Percentiles rank a stretch among this genome's conserved stretches.
Evolutionary conservation across 2,797 vertebrate genomes (phyloP).

Genomic region (Oreochromis mossambicus): DNA sequence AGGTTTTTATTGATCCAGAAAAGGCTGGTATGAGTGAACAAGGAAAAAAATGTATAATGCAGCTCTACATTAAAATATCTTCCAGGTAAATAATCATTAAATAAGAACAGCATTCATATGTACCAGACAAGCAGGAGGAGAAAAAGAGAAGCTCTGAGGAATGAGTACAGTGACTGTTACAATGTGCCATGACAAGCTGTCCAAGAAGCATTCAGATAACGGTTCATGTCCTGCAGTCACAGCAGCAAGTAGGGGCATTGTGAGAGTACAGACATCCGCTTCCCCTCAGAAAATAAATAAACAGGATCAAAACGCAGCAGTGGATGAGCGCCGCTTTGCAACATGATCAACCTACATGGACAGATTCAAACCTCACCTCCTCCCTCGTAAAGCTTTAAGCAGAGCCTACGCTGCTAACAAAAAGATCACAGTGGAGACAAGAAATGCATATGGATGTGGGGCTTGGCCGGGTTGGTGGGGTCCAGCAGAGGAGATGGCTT

Average conservation of each 20-base stretch:
- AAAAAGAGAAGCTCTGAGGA: constrained; percentile 74
- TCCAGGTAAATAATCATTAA: constrained; percentile 85
- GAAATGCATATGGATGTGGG: constrained; percentile 87
- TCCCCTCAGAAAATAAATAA: constrained; percentile 5
- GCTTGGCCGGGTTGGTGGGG: constrained; percentile 72
- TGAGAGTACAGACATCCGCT: constrained; percentile 40
- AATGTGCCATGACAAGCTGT: constrained; percentile 77
- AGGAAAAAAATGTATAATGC: constrained; percentile 66
- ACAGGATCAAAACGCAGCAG: neutral
- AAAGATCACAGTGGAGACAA: constrained; percentile 88
- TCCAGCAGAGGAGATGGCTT: constrained; percentile 71
- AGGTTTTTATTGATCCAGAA: constrained; percentile 87
- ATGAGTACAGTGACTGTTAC: constrained; percentile 89
- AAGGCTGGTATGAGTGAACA: constrained; percentile 82
- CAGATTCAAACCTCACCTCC: constrained; percentile 51
- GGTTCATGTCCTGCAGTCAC: constrained; percentile 72
- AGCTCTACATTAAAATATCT: constrained; percentile 82
- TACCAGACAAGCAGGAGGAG: constrained; percentile 87
- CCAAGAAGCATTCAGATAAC: constrained; percentile 37
- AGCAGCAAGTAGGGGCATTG: constrained; percentile 76
- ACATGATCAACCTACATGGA: constrained; percentile 44
- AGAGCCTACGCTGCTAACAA: constrained; percentile 63
- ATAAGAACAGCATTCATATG: constrained; percentile 92
- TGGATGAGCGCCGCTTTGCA: constrained; percentile 45
- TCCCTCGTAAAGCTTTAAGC: constrained; percentile 69